These are phyloP conservation scores for Gastrophysa polygoni DNA, from an alignment of 2,888 invertebrate species.

Conservation along the genomic window DNA sequence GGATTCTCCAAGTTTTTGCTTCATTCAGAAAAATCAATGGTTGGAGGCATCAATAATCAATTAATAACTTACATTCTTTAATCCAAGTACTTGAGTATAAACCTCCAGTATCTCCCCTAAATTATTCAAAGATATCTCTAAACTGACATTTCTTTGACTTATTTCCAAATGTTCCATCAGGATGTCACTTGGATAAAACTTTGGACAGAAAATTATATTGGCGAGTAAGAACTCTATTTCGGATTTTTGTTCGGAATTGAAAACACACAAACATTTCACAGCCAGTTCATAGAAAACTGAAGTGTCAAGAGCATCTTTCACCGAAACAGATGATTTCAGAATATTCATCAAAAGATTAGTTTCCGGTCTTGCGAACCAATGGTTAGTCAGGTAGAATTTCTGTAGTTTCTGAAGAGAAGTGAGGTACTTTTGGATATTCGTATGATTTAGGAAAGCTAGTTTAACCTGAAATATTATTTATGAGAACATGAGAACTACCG, in stretches of 20 bases:
- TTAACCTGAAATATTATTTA: conserved; percentile 49
- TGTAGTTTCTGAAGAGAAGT: conserved; percentile 51
- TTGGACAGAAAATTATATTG: conserved; percentile 66
- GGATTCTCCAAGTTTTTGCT: no score
- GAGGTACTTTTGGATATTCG: conserved; percentile 58
- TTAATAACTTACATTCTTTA: conserved; percentile 47
- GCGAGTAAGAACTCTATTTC: conserved; percentile 66
- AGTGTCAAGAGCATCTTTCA: conserved; percentile 58
- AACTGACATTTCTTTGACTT: conserved; percentile 57
- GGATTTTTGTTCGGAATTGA: conserved; percentile 64
- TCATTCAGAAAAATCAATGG: no score
- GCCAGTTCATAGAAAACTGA: conserved; percentile 64
- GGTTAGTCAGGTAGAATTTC: conserved; percentile 59
- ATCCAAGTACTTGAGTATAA: conserved; percentile 51
- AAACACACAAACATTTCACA: conserved; percentile 66
- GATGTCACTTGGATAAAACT: conserved; percentile 66
- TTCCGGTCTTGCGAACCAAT: conserved; percentile 71
- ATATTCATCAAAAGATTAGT: conserved; percentile 63
- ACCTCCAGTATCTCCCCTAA: conserved; percentile 51
- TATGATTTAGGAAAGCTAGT: conserved; percentile 54
- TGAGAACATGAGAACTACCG: background rate
- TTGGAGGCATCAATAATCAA: no score
- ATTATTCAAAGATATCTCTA: conserved; percentile 54
- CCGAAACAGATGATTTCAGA: conserved; percentile 56
- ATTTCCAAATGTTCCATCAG: conserved; percentile 63